Conservation (phyloP, 1,140 invertebrate species). For the Neomicropteryx cornuta region DNA sequence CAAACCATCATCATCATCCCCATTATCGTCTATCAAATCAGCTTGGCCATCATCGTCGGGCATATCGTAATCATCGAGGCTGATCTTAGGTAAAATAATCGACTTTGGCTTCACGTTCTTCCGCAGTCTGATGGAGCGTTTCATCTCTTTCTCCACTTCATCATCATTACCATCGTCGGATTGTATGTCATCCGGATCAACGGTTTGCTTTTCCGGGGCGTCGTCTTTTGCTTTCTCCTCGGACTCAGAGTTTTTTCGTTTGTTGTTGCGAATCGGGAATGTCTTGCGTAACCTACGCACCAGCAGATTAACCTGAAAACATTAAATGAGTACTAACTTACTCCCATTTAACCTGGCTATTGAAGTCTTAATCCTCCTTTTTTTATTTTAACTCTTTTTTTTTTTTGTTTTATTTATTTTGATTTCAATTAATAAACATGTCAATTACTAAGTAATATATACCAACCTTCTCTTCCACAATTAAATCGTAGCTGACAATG, state of each 20-base stretch:
- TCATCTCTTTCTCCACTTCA: constrained; percentile 41
- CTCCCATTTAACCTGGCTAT: too few species aligned
- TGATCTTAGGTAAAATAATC: constrained; percentile 43
- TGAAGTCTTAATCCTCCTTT: too few species aligned
- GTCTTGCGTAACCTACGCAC: constrained; percentile 42
- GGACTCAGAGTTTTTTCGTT: constrained; percentile 8
- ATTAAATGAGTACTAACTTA: too few species aligned
- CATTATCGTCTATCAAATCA: constrained; percentile 36
- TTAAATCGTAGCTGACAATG: too few species aligned
- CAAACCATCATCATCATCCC: constrained; percentile 33
- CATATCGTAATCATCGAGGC: constrained; percentile 50
- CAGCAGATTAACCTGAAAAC: constrained; percentile 37
- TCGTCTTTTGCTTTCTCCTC: constrained; percentile 16
- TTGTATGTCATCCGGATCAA: constrained; percentile 30
- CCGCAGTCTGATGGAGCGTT: constrained; percentile 40
- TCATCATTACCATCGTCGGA: constrained; percentile 32
- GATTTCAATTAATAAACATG: too few species aligned
- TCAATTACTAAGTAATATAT: too few species aligned
- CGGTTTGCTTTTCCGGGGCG: constrained; percentile 23
- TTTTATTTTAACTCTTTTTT: too few species aligned
- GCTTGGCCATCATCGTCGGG: constrained; percentile 47
- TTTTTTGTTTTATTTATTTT: too few species aligned
- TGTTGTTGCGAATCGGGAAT: too few species aligned
- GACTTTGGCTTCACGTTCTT: constrained; percentile 35
- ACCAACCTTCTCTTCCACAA: too few species aligned